These are phyloP conservation scores for Caretta caretta DNA, from an alignment of 2,113 vertebrate species.

Conservation along the genomic window DNA sequence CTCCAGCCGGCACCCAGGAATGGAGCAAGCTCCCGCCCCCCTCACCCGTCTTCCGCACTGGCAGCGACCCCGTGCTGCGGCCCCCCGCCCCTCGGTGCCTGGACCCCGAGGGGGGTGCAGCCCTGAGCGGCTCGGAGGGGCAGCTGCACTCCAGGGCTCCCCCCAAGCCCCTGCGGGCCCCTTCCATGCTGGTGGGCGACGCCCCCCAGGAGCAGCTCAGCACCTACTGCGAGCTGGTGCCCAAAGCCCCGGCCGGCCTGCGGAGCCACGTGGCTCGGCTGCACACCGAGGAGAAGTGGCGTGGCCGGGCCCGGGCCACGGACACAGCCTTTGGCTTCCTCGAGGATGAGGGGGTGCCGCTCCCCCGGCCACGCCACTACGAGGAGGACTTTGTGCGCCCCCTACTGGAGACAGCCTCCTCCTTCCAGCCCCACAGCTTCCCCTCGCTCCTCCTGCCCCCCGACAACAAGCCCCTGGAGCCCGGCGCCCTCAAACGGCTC, in stretches of 20 bases:
- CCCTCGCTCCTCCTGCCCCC: slow-evolving; percentile 83
- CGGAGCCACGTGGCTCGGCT: slow-evolving; percentile 81
- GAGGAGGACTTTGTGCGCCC: slow-evolving; percentile 78
- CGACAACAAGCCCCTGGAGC: slow-evolving; percentile 88
- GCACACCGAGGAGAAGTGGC: slow-evolving; percentile 83
- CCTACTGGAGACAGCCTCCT: slow-evolving; percentile 77
- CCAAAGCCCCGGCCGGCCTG: slow-evolving; percentile 55
- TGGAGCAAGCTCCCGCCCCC: slow-evolving; percentile 49
- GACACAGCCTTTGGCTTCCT: slow-evolving; percentile 87
- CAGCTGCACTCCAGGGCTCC: slow-evolving; percentile 87
- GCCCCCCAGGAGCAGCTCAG: slow-evolving; percentile 6
- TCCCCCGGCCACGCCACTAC: background rate
- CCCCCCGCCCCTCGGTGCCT: slow-evolving; percentile 50
- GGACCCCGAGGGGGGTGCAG: slow-evolving; percentile 60
- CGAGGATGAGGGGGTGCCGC: slow-evolving; percentile 56
- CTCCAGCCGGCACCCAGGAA: background rate
- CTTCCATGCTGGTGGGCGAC: slow-evolving; percentile 78
- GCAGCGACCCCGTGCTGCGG: slow-evolving; percentile 85
- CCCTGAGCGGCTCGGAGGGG: slow-evolving; percentile 85
- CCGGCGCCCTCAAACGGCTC: slow-evolving; percentile 76
- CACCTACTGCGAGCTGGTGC: slow-evolving; percentile 83
- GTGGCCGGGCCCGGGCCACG: slow-evolving; percentile 81
- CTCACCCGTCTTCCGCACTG: slow-evolving; percentile 83
- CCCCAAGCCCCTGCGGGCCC: slow-evolving; percentile 83
- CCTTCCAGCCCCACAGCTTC: slow-evolving; percentile 77